A percentile compares a stretch with the other conserved stretches of the same genome.
Evolutionary conservation across 2,113 vertebrate genomes (phyloP).

Genomic region (Hyperopisus bebe): DNA sequence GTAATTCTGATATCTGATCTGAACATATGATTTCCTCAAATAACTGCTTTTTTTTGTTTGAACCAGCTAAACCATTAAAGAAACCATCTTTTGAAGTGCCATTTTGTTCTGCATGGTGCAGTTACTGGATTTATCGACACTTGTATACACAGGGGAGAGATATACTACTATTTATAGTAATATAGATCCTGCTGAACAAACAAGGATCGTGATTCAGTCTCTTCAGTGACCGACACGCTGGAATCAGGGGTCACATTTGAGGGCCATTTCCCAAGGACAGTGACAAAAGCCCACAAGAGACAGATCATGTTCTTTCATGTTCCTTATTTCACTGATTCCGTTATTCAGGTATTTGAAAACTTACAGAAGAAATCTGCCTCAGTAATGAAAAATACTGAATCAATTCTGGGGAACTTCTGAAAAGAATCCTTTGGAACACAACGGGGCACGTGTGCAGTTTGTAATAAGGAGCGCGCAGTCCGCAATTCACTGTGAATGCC

Average conservation of each 20-base stretch:
- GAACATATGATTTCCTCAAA: slow-evolving; percentile 10
- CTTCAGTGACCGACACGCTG: neutral
- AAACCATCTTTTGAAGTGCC: neutral
- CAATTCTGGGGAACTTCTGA: neutral
- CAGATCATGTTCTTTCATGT: neutral
- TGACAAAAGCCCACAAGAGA: neutral
- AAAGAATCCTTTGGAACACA: neutral
- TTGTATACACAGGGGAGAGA: neutral
- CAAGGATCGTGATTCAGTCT: neutral
- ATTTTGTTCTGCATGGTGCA: neutral
- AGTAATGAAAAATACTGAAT: neutral
- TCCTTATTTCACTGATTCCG: neutral
- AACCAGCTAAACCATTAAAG: neutral
- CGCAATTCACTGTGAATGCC: neutral
- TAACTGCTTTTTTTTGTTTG: neutral
- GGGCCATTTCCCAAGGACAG: neutral
- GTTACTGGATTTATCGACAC: neutral
- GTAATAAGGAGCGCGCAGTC: neutral
- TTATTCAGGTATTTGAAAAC: neutral
- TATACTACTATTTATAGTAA: neutral
- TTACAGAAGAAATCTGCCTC: neutral
- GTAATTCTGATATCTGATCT: neutral
- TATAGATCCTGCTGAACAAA: neutral
- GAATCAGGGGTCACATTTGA: neutral
- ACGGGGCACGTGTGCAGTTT: neutral